Conservation (phyloP, 2,888 invertebrate genomes). For the Trachelus tabidus region DNA sequence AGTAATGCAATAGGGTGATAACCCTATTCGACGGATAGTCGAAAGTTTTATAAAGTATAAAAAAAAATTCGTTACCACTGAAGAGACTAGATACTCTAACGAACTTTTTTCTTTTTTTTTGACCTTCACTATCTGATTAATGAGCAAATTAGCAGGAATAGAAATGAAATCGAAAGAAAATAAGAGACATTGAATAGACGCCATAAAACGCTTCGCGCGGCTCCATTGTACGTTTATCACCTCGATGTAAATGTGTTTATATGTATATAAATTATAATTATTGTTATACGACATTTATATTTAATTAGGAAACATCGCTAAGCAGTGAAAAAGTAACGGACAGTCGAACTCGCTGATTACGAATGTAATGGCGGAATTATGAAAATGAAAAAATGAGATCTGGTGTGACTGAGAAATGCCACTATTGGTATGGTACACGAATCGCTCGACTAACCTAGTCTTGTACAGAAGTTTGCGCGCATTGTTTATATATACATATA, state of each 20-base stretch:
- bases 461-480: constrained; percentile 60
- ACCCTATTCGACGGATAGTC: not conserved
- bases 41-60: not conserved
- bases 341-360: not conserved
- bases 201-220: not conserved
- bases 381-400: not conserved
- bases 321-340: not conserved
- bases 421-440: constrained; percentile 39
- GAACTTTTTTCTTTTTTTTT: not conserved
- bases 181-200: not conserved
- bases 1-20: not conserved
- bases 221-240: constrained; percentile 11
- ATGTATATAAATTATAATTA: constrained; percentile 63
- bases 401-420: not conserved
- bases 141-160: not conserved
- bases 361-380: not conserved
- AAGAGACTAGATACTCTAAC: not conserved
- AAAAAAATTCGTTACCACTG: not conserved
- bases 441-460: constrained; percentile 62
- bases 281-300: constrained; percentile 46
- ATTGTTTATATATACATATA: constrained; percentile 44
- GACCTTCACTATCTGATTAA: not conserved
- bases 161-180: not conserved
- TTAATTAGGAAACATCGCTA: constrained; percentile 24
- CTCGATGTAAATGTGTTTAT: constrained; percentile 63